Evolutionary conservation across 2,113 vertebrate genomes (phyloP).

Genomic region (Mohoua ochrocephala): DNA sequence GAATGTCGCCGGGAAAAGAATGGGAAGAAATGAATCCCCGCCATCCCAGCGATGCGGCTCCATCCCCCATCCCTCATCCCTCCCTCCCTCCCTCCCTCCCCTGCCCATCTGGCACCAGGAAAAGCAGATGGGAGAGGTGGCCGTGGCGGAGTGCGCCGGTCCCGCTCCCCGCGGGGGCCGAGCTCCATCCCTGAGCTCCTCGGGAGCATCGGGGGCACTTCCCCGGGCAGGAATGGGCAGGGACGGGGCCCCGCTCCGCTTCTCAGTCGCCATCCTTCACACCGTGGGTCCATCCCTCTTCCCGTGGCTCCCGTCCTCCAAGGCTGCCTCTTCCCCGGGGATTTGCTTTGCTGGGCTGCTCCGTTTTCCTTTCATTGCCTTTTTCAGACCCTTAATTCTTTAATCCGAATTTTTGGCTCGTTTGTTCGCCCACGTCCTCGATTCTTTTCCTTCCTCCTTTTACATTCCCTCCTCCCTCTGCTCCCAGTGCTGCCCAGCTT

Average conservation of each 20-base stretch:
- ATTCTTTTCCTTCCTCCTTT: background rate
- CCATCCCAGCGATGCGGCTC: background rate
- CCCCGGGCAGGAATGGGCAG: background rate
- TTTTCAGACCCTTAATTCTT: background rate
- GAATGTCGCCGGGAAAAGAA: background rate
- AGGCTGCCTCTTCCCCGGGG: background rate
- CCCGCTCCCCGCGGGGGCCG: fast-evolving
- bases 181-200: background rate
- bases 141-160: background rate
- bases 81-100: background rate
- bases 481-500: background rate
- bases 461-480: background rate
- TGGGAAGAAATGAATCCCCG: background rate
- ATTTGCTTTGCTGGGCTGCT: background rate
- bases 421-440: background rate
- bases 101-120: background rate
- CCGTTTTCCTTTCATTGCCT: background rate
- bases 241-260: background rate
- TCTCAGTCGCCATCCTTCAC: fast-evolving
- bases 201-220: background rate
- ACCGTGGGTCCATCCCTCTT: fast-evolving
- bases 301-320: fast-evolving
- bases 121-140: background rate
- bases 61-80: background rate
- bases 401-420: fast-evolving